Evolutionary conservation across 2,888 invertebrate genomes (phyloP), one percentile per base, ranked within the genome.

Genomic region (Callimorpha dominula): DNA sequence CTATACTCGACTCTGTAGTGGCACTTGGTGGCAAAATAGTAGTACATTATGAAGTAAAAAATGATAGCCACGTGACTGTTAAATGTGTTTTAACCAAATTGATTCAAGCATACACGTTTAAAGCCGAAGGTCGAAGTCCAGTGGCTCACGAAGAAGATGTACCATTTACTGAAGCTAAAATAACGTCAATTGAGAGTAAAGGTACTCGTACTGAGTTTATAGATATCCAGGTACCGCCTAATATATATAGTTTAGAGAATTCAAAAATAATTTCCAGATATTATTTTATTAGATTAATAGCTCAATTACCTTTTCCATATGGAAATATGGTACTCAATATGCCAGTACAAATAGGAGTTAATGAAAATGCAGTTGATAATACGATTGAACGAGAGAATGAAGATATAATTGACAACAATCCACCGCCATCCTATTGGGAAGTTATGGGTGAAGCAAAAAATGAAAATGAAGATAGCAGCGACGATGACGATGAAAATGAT

Each of bases 331-430:
- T 74, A 2, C 70, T 89, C 8, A 71, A 82, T 15, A 83, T 89
- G 20, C 89, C 89, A 5, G 74, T 89, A 0, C 85, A 88, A 71
- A 82, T 89, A 50, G 87, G 86, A 49, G 79, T 52, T 54, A n/a
- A 52, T 3, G 67, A 67, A 67, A 67, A 67, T 67, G 4, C 12
- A 54, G 54, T n/a, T 15, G 6, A 52, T 54, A 65, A 20, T 31
- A 31, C 14, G 14, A n/a, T 52, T 12, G 42, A 7, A 9, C 42
- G 40, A 7, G n/a, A 11, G n/a, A n/a, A 42, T 67, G 67, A 67
- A 42, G 50, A 17, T 54, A 67, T 60, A 14, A 60, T 42, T 42
- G 42, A 67, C 52, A n/a, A 52, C n/a, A 54, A 54, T 43, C 67
- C 52, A 14, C 67, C 67, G 11, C 67, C 67, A 1, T 67, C 67